These are phyloP conservation scores for Limnephilus rhombicus DNA, from an alignment of 2,888 invertebrate species.

Conservation along the genomic window DNA sequence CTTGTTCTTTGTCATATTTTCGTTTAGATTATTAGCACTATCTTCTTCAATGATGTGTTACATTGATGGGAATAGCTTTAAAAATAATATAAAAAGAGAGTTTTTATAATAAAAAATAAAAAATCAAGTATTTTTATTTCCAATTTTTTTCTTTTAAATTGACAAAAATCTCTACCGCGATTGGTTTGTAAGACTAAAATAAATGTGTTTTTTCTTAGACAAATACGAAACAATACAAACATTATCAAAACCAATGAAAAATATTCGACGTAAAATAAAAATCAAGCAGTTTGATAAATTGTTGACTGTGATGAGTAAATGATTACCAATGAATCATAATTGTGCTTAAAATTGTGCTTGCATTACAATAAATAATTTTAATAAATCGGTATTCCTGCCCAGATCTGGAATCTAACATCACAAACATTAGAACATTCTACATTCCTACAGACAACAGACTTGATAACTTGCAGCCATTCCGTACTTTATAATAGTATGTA, in stretches of 20 bases:
- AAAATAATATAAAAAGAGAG: too few species aligned
- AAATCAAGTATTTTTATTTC: too few species aligned
- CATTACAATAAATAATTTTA: background rate
- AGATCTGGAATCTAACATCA: background rate
- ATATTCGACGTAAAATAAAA: background rate
- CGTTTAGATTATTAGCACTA: too few species aligned
- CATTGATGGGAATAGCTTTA: too few species aligned
- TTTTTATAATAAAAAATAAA: too few species aligned
- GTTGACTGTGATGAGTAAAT: background rate
- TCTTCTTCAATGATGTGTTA: too few species aligned
- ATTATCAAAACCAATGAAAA: background rate
- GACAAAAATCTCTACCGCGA: too few species aligned
- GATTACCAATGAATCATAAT: background rate
- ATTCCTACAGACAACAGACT: background rate
- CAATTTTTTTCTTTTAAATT: too few species aligned
- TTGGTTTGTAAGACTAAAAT: too few species aligned
- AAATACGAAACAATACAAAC: background rate
- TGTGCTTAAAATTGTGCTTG: background rate
- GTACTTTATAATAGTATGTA: background rate
- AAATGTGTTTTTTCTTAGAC: too few species aligned
- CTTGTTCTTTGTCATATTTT: too few species aligned
- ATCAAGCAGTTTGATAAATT: background rate
- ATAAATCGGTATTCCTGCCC: background rate
- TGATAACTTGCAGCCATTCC: background rate
- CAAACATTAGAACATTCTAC: background rate